These are phyloP conservation scores for Sialia sialis DNA, from an alignment of 2,113 vertebrate species.

Conservation along the genomic window DNA sequence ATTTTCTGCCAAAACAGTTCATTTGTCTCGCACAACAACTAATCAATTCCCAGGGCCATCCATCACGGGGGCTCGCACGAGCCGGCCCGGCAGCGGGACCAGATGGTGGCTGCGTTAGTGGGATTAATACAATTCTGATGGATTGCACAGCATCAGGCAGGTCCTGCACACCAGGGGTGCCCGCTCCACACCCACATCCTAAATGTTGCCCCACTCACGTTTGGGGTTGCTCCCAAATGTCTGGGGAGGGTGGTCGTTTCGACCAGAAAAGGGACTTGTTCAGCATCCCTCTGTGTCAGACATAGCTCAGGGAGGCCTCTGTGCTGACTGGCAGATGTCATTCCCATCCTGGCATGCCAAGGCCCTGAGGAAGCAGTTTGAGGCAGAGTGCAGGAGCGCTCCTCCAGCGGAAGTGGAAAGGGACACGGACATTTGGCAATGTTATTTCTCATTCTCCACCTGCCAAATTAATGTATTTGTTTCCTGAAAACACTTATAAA, in stretches of 20 bases:
- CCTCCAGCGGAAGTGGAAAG: neutral
- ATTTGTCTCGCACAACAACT: slow-evolving; percentile 91
- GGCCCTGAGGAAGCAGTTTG: neutral
- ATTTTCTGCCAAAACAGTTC: slow-evolving; percentile 91
- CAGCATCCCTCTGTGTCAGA: accelerated
- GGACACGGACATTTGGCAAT: neutral
- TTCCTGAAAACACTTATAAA: neutral
- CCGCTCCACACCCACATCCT: neutral
- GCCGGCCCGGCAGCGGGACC: slow-evolving; percentile 68
- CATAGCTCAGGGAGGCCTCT: neutral
- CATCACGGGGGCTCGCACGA: slow-evolving; percentile 80
- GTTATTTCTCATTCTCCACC: neutral
- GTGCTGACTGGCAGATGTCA: neutral
- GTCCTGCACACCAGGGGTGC: neutral
- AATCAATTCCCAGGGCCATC: slow-evolving; percentile 95
- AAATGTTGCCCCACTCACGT: accelerated
- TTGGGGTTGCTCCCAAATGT: accelerated
- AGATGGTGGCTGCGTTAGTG: slow-evolving; percentile 76
- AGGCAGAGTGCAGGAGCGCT: neutral
- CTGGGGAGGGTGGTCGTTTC: neutral
- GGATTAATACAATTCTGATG: slow-evolving; percentile 89
- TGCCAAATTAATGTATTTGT: neutral
- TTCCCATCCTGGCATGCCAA: accelerated
- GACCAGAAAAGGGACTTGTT: neutral
- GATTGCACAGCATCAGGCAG: slow-evolving; percentile 74